phyloP scores from a whole-genome alignment of 2,797 vertebrate genomes.

The Pseudochirops cupreus region DNA sequence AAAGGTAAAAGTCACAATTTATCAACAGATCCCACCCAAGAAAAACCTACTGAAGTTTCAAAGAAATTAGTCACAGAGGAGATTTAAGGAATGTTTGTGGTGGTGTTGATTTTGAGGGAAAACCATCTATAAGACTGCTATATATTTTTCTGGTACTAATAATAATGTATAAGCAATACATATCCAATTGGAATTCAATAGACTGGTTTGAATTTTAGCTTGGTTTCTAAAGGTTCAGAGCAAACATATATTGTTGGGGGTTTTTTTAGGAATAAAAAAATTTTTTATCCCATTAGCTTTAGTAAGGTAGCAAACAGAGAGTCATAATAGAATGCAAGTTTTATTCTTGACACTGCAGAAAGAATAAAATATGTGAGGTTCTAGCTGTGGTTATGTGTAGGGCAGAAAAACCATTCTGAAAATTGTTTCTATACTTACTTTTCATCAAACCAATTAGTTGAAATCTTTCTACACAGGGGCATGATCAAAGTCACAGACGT shows the following conservation, averaged over 20 bases:
- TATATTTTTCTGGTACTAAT: constrained; percentile 47
- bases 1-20: constrained; percentile 60
- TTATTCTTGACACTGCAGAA: constrained; percentile 62
- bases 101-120: background rate
- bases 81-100: background rate
- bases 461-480: constrained; percentile 34
- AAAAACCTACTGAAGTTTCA: constrained; percentile 30
- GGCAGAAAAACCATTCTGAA: constrained; percentile 53
- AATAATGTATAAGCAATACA: constrained; percentile 32
- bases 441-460: constrained; percentile 41
- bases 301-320: constrained; percentile 20
- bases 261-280: constrained; percentile 61
- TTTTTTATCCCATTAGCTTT: constrained; percentile 39
- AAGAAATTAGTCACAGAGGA: constrained; percentile 49
- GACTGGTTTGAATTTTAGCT: background rate
- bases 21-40: constrained; percentile 51
- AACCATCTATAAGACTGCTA: background rate
- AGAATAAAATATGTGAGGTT: constrained; percentile 44
- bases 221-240: background rate
- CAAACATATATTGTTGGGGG: background rate
- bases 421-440: constrained; percentile 61
- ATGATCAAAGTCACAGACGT: constrained; percentile 27
- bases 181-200: constrained; percentile 43
- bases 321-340: constrained; percentile 47
- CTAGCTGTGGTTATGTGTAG: constrained; percentile 4